A percentile compares a stretch with the other conserved stretches of the same genome.
Evolutionary conservation across 1,140 invertebrate genomes (phyloP).

Genomic region (Cotesia typhae): DNA sequence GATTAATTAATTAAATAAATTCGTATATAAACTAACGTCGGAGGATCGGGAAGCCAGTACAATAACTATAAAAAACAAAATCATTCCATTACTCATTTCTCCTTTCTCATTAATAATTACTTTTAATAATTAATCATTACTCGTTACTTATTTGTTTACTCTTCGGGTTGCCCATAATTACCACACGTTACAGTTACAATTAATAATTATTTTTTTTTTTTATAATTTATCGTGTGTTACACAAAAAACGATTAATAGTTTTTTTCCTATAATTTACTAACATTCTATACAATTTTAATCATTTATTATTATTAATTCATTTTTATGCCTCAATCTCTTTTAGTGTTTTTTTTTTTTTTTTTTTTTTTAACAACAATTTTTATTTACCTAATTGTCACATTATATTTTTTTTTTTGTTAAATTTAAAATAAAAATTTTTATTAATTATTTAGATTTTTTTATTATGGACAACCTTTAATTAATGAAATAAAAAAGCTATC

Average conservation of each 20-base stretch:
- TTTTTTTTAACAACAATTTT: neutral
- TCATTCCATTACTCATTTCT: slow-evolving; percentile 51
- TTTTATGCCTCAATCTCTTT: slow-evolving; percentile 22
- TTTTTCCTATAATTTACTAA: slow-evolving; percentile 62
- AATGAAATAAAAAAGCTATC: slow-evolving; percentile 50
- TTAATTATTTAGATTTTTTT: slow-evolving; percentile 36
- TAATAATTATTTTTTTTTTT: slow-evolving; percentile 10
- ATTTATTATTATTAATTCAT: slow-evolving; percentile 38
- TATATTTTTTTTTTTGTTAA: slow-evolving; percentile 27
- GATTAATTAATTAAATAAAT: slow-evolving; percentile 27
- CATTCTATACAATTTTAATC: slow-evolving; percentile 52
- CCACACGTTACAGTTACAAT: slow-evolving; percentile 39
- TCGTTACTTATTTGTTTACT: slow-evolving; percentile 30
- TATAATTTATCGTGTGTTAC: slow-evolving; percentile 42
- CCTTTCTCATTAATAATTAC: slow-evolving; percentile 25
- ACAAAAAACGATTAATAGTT: slow-evolving; percentile 58
- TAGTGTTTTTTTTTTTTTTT: neutral
- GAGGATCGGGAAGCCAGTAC: slow-evolving; percentile 65
- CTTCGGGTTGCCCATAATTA: slow-evolving; percentile 64
- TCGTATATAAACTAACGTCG: slow-evolving; percentile 60
- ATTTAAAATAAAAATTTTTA: slow-evolving; percentile 39
- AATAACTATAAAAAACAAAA: slow-evolving; percentile 55
- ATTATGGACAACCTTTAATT: slow-evolving; percentile 63
- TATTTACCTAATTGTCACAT: slow-evolving; percentile 17
- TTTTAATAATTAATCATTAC: neutral